Conservation (phyloP, 2,113 vertebrate species). For the Vulpes vulpes region DNA sequence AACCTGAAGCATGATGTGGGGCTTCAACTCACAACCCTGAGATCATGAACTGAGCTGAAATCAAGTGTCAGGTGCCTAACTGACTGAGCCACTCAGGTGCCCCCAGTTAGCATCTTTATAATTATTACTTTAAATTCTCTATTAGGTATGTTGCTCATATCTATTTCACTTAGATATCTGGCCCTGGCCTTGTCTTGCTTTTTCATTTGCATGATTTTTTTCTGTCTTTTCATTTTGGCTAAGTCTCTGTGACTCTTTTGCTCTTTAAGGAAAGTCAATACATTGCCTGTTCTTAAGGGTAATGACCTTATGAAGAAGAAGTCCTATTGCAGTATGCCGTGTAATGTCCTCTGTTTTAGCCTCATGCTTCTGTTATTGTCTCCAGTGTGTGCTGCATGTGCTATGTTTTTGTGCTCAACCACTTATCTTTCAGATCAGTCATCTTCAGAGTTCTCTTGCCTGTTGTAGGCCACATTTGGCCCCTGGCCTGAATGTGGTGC, state of each 20-base stretch:
- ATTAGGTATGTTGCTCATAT: neutral
- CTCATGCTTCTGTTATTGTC: neutral
- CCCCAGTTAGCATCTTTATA: neutral
- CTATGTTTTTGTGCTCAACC: neutral
- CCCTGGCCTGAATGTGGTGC: neutral
- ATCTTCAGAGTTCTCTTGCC: neutral
- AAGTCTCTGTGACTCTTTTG: neutral
- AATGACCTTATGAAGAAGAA: neutral
- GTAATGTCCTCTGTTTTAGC: neutral
- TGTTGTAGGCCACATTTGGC: neutral
- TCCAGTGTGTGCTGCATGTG: neutral
- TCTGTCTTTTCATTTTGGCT: neutral
- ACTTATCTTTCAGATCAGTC: neutral
- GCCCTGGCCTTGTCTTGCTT: neutral
- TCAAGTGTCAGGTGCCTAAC: neutral
- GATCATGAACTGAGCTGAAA: neutral
- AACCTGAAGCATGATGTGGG: neutral
- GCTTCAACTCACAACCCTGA: neutral
- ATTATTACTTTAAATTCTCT: neutral
- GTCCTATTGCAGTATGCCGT: neutral
- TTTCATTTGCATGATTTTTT: neutral
- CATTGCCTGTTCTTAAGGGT: neutral
- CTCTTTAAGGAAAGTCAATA: neutral
- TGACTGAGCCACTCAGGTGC: neutral
- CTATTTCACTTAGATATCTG: neutral